These are phyloP conservation scores for Nyctalus aviator DNA, from an alignment of 2,797 vertebrate species.

Conservation along the genomic window DNA sequence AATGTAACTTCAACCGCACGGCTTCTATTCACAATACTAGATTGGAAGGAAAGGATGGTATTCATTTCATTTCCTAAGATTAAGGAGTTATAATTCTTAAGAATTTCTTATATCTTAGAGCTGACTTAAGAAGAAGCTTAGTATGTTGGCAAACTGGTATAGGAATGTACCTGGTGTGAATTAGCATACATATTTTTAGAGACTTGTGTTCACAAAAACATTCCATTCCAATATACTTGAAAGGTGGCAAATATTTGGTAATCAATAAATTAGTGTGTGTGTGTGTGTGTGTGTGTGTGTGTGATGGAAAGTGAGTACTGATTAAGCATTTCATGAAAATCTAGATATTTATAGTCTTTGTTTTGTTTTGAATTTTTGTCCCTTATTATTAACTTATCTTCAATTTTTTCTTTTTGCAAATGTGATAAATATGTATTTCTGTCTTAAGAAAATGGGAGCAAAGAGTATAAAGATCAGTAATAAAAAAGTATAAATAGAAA, in stretches of 20 bases:
- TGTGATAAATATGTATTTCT: not conserved
- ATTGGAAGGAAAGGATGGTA: not conserved
- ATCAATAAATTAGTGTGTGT: not conserved
- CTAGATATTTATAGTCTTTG: not conserved
- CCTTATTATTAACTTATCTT: not conserved
- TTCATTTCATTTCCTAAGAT: not conserved
- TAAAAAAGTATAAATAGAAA: slow-evolving; percentile 11
- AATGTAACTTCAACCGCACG: not conserved
- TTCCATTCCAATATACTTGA: not conserved
- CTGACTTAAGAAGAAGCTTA: not conserved
- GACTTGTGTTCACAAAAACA: slow-evolving; percentile 18
- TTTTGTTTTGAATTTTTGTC: not conserved
- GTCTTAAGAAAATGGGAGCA: slow-evolving; percentile 20
- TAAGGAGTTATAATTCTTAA: not conserved
- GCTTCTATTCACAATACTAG: not conserved
- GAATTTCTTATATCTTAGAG: not conserved
- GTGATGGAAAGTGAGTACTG: not conserved
- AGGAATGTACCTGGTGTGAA: not conserved
- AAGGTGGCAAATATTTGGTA: slow-evolving; percentile 24
- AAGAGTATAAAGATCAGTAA: not conserved
- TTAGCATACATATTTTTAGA: slow-evolving; percentile 23
- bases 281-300: too few species aligned
- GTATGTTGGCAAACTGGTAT: not conserved
- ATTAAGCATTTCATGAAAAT: not conserved
- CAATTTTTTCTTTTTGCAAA: slow-evolving; percentile 9